These are phyloP conservation scores for Knipowitschia caucasica DNA, from an alignment of 2,797 vertebrate species.

Conservation along the genomic window DNA sequence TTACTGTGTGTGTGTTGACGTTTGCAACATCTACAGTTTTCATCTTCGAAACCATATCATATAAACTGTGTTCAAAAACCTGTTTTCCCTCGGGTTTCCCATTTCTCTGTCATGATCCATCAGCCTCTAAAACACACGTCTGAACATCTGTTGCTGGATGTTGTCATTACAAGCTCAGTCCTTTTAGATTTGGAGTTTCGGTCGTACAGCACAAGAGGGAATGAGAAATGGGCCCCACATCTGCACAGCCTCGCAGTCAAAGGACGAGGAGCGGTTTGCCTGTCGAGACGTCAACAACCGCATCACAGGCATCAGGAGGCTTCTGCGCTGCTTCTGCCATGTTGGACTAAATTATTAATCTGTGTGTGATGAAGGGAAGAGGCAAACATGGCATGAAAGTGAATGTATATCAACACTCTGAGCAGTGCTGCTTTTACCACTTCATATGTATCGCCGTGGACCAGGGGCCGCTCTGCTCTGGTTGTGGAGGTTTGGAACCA, in stretches of 20 bases:
- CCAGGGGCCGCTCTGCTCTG: too few species aligned
- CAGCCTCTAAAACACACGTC: slow-evolving; percentile 65
- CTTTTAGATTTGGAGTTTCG: not conserved
- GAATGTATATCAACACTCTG: not conserved
- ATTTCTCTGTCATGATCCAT: too few species aligned
- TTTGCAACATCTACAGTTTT: too few species aligned
- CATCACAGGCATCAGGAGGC: not conserved
- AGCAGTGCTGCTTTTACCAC: not conserved
- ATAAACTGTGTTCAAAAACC: too few species aligned
- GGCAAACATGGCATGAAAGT: not conserved
- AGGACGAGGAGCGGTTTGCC: not conserved
- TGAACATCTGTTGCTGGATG: too few species aligned
- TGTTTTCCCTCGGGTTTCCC: too few species aligned
- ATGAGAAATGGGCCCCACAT: not conserved
- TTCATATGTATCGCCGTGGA: too few species aligned
- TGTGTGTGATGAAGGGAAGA: not conserved
- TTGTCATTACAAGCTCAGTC: too few species aligned
- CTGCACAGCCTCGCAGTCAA: not conserved
- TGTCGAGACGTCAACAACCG: not conserved
- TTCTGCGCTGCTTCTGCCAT: not conserved
- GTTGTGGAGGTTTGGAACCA: too few species aligned
- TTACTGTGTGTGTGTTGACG: too few species aligned
- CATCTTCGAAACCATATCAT: too few species aligned
- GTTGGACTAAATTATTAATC: not conserved
- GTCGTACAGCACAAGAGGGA: not conserved